Evolutionary conservation across 2,113 vertebrate genomes (phyloP), one percentile per base, ranked within the genome.

Genomic region (Apteryx mantelli): DNA sequence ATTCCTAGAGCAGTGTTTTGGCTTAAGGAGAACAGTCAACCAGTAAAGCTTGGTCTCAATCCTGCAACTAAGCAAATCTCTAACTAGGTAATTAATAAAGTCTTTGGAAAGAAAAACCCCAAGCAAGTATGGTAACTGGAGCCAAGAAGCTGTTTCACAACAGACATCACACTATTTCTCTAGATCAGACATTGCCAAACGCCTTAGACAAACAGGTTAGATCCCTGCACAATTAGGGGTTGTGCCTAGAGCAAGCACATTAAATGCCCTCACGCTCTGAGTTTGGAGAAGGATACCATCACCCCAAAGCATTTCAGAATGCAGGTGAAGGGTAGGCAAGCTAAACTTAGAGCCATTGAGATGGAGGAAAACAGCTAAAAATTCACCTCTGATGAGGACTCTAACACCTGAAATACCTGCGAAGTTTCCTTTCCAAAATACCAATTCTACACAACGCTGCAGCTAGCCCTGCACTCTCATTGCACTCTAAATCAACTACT

Each of bases 41-140:
- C 93, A 82, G 96, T 36, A 86, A 75, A 73, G 80, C 78, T 73
- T 38, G 96, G 78, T 66, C 91, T 89, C 65, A 2, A 0, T 82
- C 95, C 91, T 85, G 90, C 96, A 21, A 70, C 14, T 5, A n/a
- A 78, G 88, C 68, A 82, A 82, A 89, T 58, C 95, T 61, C 80
- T 53, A 84, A 71, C 80, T 53, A 84, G 69, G 86, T 86, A 90
- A 97, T 86, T 91, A 97, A 73, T 26, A 82, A 93, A 93, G 85
- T 7, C 91, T 95, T 97, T 64, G 70, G 91, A 78, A 97, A 78
- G 73, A 55, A 90, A 76, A 34, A 89, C 9, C 80, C 63, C 48
- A 44, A 88, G 91, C 70, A 18, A 65, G 78, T 36, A 7, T 8
- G 38, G 65, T 40, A 50, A 53, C 30, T 17, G 6, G 84, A 95